Base-by-base conservation (phyloP, 37 sponge, comb jelly and placozoan genomes). In the Cladorhizidae sp. region DNA sequence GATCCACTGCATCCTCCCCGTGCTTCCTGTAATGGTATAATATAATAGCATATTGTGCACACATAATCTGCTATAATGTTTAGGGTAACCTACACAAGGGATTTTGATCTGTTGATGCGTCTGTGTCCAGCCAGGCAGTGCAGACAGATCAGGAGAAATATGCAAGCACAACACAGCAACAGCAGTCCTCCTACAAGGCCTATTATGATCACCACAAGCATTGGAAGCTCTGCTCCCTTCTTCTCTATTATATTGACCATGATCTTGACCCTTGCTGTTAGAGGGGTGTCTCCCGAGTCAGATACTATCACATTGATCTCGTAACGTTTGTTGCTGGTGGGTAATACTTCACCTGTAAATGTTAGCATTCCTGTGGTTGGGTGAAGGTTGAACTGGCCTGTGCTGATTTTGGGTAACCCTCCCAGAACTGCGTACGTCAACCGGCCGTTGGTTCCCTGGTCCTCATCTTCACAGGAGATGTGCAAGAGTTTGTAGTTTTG, bases 401-500 rank as follows among this genome's bases (percentile, higher is more conserved):
- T 31, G 18, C 23, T 35, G 28, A 80, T 7, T 21, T 32, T 2
- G 31, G 80, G 80, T 5, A 67, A 26, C 1, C 31, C 37, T 21
- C n/a, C 57, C 1, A 14, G 18, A 56, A 56, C 11, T 5, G 23
- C 7, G 39, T 50, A 70, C 1, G 57, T 55, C 3, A 80, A 40
- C 52, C 35, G 23, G 0, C 40, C 40, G 31, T 80, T 80, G 40
- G 23, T 12, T 36, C 80, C 80, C 23, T 29, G 57, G 35, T 80
- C 80, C 17, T 45, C 36, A 54, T 80, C 80, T 26, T 15, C n/a
- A 56, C 80, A 80, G 40, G 40, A 33, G 33, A 80, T 39, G 35
- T 7, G 22, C 39, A 70, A 14, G 22, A 80, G 23, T 32, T 9
- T 61, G 8, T 5, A 23, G 8, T 31, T 20, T 9, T 40, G 11